phyloP scores from a whole-genome alignment of 2,888 invertebrate species.

The Thecophora atra region DNA sequence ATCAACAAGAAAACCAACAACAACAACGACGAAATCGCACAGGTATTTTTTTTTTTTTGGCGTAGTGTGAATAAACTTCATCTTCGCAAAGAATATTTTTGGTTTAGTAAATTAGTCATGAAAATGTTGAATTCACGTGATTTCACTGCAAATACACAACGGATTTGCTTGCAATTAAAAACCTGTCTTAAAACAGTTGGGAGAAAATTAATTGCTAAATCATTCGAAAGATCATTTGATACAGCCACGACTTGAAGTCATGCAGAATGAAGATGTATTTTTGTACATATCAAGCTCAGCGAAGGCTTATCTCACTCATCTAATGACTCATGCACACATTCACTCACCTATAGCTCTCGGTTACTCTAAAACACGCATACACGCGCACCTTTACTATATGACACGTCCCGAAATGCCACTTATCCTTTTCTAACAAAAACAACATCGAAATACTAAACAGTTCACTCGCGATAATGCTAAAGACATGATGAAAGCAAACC shows the following conservation, averaged over 20 bases:
- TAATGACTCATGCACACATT: conserved; percentile 2
- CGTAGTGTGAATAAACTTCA: neutral
- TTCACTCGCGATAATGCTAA: too few relatives aligned
- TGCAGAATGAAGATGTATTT: neutral
- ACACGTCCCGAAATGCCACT: neutral
- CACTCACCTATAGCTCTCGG: neutral
- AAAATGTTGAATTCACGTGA: neutral
- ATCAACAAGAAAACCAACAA: conserved; percentile 47
- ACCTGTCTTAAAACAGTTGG: too few relatives aligned
- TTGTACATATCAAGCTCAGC: neutral
- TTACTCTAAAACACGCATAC: conserved; percentile 8
- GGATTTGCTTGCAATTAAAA: too few relatives aligned
- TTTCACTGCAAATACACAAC: neutral
- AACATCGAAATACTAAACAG: too few relatives aligned
- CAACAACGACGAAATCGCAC: conserved; percentile 46
- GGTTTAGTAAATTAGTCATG: neutral
- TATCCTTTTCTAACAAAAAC: too few relatives aligned
- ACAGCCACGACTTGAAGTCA: neutral
- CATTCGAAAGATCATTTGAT: too few relatives aligned
- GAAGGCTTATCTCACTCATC: neutral
- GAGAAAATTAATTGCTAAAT: too few relatives aligned
- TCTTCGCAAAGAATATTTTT: neutral
- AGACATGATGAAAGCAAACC: too few relatives aligned
- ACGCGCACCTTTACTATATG: neutral
- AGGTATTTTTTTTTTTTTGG: conserved; percentile 45